These are phyloP conservation scores for Notolabrus celidotus DNA, from an alignment of 2,797 vertebrate genomes.

Conservation along the genomic window DNA sequence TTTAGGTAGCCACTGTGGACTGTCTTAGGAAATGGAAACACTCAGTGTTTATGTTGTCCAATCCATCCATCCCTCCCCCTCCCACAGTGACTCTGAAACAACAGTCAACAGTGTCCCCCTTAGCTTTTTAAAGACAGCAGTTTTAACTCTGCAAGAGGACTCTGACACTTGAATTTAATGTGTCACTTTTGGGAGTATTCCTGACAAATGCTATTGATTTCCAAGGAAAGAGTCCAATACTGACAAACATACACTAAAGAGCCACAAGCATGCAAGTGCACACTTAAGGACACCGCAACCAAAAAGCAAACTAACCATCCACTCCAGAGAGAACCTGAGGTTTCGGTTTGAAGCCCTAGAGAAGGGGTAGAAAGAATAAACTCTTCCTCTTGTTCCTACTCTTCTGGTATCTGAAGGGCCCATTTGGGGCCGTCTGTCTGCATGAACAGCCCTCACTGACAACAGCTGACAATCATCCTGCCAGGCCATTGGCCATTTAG, in stretches of 20 bases:
- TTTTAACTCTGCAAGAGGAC: not conserved
- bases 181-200: not conserved
- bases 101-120: not conserved
- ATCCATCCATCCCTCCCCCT: not conserved
- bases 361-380: constrained; percentile 22
- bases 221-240: not conserved
- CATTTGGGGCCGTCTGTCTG: constrained; percentile 66
- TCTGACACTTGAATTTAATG: not conserved
- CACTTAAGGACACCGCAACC: constrained; percentile 1
- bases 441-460: constrained; percentile 64
- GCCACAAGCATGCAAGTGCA: constrained; percentile 1
- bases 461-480: constrained; percentile 77
- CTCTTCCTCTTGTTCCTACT: constrained; percentile 12
- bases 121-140: not conserved
- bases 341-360: constrained; percentile 21
- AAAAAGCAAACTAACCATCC: not conserved
- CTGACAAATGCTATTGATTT: not conserved
- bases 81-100: not conserved
- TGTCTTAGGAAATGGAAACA: no score
- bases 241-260: not conserved
- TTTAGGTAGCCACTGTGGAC: no score
- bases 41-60: not conserved
- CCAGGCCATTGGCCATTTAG: constrained; percentile 79
- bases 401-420: constrained; percentile 45
- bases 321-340: constrained; percentile 1